A percentile compares a stretch with the other conserved stretches of the same genome.
These are phyloP conservation scores for Diarsia mendica DNA, from an alignment of 2,888 invertebrate species.

Conservation along the genomic window DNA sequence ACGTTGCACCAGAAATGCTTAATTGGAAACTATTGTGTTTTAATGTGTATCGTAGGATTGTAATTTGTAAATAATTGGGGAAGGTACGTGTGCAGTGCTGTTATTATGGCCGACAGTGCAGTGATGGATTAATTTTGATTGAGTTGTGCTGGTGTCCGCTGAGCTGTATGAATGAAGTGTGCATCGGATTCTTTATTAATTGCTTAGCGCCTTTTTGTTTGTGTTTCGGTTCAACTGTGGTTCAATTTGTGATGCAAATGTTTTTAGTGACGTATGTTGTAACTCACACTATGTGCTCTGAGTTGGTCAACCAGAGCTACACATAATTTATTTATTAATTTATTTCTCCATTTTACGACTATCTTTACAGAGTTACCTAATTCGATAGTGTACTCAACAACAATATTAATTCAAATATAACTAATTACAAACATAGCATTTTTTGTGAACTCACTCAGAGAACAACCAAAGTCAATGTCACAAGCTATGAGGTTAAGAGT, in stretches of 20 bases:
- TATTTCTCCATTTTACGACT: no score
- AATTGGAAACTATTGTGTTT: conserved; percentile 70
- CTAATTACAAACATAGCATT: no score
- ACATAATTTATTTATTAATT: no score
- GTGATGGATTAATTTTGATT: conserved; percentile 60
- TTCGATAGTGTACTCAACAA: no score
- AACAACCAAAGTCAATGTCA: no score
- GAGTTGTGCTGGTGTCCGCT: conserved; percentile 42
- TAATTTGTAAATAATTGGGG: conserved; percentile 68
- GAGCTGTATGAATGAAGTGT: conserved; percentile 30
- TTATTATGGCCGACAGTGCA: conserved; percentile 57
- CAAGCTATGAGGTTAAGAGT: no score
- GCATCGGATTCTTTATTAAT: conserved; percentile 35
- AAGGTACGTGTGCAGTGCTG: conserved; percentile 48
- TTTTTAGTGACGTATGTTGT: not conserved
- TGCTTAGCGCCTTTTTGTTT: conserved; percentile 8
- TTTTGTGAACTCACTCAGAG: no score
- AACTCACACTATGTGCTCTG: not conserved
- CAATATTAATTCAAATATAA: no score
- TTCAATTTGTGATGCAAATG: not conserved
- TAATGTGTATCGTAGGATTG: conserved; percentile 62
- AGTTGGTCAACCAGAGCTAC: not conserved
- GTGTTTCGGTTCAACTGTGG: not conserved
- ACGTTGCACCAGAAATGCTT: conserved; percentile 64
- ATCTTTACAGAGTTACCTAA: no score